A percentile compares a stretch with the other conserved stretches of the same genome.
phyloP scores from a whole-genome alignment of 2,888 invertebrate species.

The Hermaeophaga mercurialis region DNA sequence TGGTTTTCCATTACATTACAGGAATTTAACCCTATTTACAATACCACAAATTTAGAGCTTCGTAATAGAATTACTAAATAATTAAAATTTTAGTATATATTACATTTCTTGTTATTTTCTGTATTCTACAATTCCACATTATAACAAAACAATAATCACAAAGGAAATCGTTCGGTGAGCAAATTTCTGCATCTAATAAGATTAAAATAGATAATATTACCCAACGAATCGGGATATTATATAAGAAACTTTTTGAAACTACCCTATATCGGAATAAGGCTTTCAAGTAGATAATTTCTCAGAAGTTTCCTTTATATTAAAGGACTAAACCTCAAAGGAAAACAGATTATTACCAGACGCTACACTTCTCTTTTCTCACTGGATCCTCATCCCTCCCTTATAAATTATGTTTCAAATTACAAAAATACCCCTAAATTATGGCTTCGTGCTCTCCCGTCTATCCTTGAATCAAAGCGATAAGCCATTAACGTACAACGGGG shows the following conservation, averaged over 20 bases:
- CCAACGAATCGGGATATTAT: background rate
- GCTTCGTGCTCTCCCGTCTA: conserved; percentile 9
- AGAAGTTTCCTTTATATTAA: conserved; percentile 19
- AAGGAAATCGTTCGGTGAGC: too few relatives aligned
- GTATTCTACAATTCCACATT: too few relatives aligned
- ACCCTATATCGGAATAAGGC: background rate
- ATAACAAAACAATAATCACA: too few relatives aligned
- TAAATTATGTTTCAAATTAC: conserved; percentile 27
- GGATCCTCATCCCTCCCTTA: conserved; percentile 21
- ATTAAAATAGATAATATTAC: background rate
- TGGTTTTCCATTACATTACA: too few relatives aligned
- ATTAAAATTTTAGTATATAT: too few relatives aligned
- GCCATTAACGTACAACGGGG: background rate
- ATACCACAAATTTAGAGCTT: too few relatives aligned
- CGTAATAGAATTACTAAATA: too few relatives aligned
- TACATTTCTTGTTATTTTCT: too few relatives aligned
- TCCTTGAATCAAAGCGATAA: background rate
- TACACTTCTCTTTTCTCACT: conserved; percentile 11
- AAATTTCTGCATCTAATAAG: too few relatives aligned
- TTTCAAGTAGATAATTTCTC: conserved; percentile 15
- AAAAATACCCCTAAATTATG: conserved; percentile 25
- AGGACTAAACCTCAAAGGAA: conserved; percentile 26
- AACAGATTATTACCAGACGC: conserved; percentile 25
- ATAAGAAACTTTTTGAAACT: background rate
- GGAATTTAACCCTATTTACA: too few relatives aligned